Evolutionary conservation across 2,797 vertebrate species (phyloP).

Genomic region (Tadarida brasiliensis): DNA sequence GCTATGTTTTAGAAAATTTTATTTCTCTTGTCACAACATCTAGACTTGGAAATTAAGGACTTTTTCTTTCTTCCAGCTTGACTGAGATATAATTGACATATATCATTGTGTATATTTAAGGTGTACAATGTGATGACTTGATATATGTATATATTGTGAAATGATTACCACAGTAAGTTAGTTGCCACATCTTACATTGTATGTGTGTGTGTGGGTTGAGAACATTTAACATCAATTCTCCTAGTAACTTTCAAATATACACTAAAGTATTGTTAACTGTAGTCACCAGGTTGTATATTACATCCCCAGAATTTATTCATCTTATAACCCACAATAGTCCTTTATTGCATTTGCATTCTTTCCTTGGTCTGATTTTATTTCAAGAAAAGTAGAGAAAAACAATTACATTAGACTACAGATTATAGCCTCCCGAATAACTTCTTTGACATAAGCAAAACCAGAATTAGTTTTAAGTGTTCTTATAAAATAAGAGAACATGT

Average conservation of each 20-base stretch:
- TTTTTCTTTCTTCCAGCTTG: not conserved
- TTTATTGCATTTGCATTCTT: not conserved
- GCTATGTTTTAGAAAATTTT: not conserved
- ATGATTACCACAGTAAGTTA: not conserved
- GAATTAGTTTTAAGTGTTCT: not conserved
- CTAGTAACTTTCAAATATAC: not conserved
- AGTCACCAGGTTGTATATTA: not conserved
- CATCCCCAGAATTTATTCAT: not conserved
- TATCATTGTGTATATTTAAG: not conserved
- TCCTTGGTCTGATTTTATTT: not conserved
- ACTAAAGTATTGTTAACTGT: not conserved
- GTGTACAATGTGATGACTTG: not conserved
- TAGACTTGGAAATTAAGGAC: not conserved
- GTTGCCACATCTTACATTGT: not conserved
- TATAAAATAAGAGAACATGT: not conserved
- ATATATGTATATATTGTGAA: not conserved
- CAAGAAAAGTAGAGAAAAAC: not conserved
- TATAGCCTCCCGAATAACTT: slow-evolving; percentile 29
- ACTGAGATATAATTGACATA: not conserved
- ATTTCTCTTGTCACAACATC: not conserved
- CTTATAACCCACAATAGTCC: not conserved
- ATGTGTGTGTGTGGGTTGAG: not conserved
- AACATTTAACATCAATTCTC: not conserved
- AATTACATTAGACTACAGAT: not conserved
- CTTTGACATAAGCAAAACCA: not conserved